These are phyloP conservation scores for Phrynocephalus versicolor DNA, from an alignment of 2,113 vertebrate species.

Conservation along the genomic window DNA sequence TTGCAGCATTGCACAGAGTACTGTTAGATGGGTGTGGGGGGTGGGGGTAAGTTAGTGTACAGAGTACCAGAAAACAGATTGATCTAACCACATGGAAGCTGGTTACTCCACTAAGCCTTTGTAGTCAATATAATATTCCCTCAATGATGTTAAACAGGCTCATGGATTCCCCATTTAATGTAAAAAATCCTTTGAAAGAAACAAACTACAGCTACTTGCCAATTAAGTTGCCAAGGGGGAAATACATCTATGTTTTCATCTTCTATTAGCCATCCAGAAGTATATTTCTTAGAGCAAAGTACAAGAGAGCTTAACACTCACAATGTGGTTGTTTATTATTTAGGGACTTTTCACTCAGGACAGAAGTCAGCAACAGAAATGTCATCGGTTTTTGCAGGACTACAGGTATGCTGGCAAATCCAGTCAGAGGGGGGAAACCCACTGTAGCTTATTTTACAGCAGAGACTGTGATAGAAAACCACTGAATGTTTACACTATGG, in stretches of 20 bases:
- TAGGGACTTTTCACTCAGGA: slow-evolving; percentile 65
- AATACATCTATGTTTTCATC: slow-evolving; percentile 67
- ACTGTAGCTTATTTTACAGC: slow-evolving; percentile 19
- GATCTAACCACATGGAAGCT: slow-evolving; percentile 79
- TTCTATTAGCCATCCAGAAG: slow-evolving; percentile 62
- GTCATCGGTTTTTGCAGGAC: slow-evolving; percentile 56
- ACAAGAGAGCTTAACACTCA: slow-evolving; percentile 4
- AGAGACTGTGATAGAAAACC: slow-evolving; percentile 21
- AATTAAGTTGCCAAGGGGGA: slow-evolving; percentile 73
- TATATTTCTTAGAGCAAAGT: slow-evolving; percentile 54
- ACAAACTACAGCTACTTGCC: slow-evolving; percentile 65
- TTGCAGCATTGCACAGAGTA: slow-evolving; percentile 80
- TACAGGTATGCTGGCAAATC: slow-evolving; percentile 16
- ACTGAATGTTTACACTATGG: slow-evolving; percentile 16
- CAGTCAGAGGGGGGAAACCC: slow-evolving; percentile 28
- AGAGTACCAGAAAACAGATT: slow-evolving; percentile 79
- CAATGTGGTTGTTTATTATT: slow-evolving; percentile 65
- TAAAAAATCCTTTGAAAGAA: slow-evolving; percentile 66
- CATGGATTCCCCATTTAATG: slow-evolving; percentile 70
- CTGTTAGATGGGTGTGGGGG: no score
- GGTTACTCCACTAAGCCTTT: slow-evolving; percentile 73
- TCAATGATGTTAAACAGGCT: slow-evolving; percentile 80
- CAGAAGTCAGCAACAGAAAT: slow-evolving; percentile 60
- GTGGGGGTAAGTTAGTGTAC: slow-evolving; percentile 78
- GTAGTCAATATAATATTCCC: slow-evolving; percentile 80